phyloP scores from a whole-genome alignment of 2,113 vertebrate genomes.

The Heterotilapia buettikoferi region DNA sequence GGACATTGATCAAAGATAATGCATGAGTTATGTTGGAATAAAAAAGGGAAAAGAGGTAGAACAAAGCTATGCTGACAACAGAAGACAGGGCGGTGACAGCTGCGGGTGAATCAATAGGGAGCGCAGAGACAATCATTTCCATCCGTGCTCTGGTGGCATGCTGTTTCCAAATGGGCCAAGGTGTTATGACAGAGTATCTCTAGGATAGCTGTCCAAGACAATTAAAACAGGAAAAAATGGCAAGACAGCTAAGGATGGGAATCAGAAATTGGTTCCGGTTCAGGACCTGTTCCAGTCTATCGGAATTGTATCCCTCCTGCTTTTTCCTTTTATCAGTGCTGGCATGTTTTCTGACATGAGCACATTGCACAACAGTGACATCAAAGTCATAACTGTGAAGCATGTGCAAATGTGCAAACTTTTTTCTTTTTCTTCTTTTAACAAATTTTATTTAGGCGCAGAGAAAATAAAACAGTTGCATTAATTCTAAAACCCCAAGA shows the following conservation, averaged over 20 bases:
- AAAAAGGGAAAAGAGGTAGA: background rate
- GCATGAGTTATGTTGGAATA: slow-evolving; percentile 10
- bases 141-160: slow-evolving; percentile 22
- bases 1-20: background rate
- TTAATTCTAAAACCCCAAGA: background rate
- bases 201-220: background rate
- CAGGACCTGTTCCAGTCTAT: background rate
- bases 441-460: background rate
- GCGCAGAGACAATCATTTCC: slow-evolving; percentile 34
- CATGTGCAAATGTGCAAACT: background rate
- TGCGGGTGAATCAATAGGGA: slow-evolving; percentile 46
- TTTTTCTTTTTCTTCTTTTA: background rate
- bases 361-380: background rate
- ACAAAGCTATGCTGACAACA: slow-evolving; percentile 20
- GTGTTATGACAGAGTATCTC: background rate
- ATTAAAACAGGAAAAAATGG: background rate
- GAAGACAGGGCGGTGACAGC: slow-evolving; percentile 11
- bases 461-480: background rate
- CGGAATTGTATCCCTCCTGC: background rate
- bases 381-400: background rate
- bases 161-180: slow-evolving; percentile 10
- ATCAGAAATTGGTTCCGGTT: background rate
- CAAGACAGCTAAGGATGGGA: background rate
- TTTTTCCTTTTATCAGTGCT: background rate
- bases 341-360: background rate